Percentiles rank a stretch among this genome's conserved stretches.
Evolutionary conservation across 1,140 invertebrate genomes (phyloP).

Genomic region (Ceratoteleas bidentatus): DNA sequence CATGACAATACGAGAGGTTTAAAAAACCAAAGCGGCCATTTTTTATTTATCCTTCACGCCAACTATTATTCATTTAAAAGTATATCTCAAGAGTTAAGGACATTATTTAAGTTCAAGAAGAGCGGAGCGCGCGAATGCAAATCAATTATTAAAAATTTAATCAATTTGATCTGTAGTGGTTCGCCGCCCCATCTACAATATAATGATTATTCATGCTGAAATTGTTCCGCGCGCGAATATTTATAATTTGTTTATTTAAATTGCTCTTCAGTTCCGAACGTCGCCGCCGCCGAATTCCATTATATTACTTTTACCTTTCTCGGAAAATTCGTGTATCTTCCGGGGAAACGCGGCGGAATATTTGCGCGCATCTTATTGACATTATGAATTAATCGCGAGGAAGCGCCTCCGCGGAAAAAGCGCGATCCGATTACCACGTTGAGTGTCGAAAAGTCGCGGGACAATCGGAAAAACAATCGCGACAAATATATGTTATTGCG

Average conservation of each 20-base stretch:
- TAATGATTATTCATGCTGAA: slow-evolving; percentile 81
- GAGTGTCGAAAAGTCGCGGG: neutral
- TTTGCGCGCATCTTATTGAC: slow-evolving; percentile 60
- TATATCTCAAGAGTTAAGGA: slow-evolving; percentile 74
- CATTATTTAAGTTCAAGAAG: slow-evolving; percentile 59
- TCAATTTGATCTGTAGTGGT: slow-evolving; percentile 79
- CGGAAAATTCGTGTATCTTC: slow-evolving; percentile 74
- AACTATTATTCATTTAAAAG: slow-evolving; percentile 78
- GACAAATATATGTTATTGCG: neutral
- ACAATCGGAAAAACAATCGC: neutral
- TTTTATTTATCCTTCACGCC: neutral
- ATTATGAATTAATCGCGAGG: slow-evolving; percentile 31
- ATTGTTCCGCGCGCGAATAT: slow-evolving; percentile 79
- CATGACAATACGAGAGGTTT: neutral
- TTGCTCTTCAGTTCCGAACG: slow-evolving; percentile 70
- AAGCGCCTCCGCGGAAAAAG: neutral
- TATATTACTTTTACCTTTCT: slow-evolving; percentile 78
- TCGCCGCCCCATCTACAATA: slow-evolving; percentile 72
- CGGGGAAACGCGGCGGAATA: slow-evolving; percentile 57
- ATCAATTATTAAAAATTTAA: slow-evolving; percentile 82
- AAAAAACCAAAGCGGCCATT: neutral
- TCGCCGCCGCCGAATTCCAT: slow-evolving; percentile 75
- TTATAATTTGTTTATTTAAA: slow-evolving; percentile 82
- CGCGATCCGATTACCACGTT: neutral
- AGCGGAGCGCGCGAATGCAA: slow-evolving; percentile 77